Base-by-base conservation (phyloP, 2,113 vertebrate genomes). In the Phylloscopus trochilus region DNA sequence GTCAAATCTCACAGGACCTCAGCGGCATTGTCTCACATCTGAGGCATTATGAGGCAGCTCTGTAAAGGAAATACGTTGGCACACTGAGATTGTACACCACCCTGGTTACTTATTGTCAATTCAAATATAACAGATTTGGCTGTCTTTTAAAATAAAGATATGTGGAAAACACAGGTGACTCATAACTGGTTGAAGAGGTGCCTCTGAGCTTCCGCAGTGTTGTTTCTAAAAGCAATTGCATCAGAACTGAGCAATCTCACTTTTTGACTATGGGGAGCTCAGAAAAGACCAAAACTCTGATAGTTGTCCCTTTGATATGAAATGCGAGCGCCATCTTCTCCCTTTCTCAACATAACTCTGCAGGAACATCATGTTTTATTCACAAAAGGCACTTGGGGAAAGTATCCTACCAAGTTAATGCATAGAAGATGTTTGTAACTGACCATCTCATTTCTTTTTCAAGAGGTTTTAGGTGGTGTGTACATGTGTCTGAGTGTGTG, bases 1-100 rank as follows among this genome's bases (percentile, higher is more conserved):
- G 16, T 46, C 53, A 49, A 52, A 62, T 2, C 66, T 17, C 2
- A 1, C 1, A 0, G 37, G n/a, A 46, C 24, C 31, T 68, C 6
- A 1, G 9, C 15, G 10, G 2, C 23, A 30, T 22, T 83, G 6
- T 79, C 37, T 69, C 53, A 24, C 9, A 18, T 52, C 62, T 80
- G 47, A n/a, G n/a, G 15, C 21, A 5, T 35, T 69, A 24, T 0
- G 2, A 69, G 91, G 52, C 33, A n/a, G 24, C 27, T 26, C 16
- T 28, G 28, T 46, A 33, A n/a, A 90, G 31, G 16, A 49, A 90
- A 76, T 22, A 26, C 0, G 0, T 47, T 49, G 24, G n/a, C 39
- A 56, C 17, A 49, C 23, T 41, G 37, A 43, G 7, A 13, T 69
- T 64, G 49, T 44, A 30, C 28, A 64, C 41, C 20, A 58, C 10